A percentile compares a stretch with the other conserved stretches of the same genome.
Evolutionary conservation across 2,888 invertebrate species (phyloP).

Genomic region (Trissoscelio sp.): DNA sequence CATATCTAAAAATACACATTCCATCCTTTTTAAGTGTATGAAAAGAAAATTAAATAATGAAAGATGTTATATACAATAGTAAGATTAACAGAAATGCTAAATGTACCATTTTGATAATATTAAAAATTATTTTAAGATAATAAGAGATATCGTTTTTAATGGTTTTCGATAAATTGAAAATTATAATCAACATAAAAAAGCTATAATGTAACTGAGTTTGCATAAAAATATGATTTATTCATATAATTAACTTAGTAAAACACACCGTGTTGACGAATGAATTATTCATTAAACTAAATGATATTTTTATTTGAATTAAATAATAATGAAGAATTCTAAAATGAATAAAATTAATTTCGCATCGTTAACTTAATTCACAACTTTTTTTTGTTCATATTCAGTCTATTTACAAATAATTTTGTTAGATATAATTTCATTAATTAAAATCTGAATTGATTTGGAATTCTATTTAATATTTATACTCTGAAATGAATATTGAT

Average conservation of each 20-base stretch:
- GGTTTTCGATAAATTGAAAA: background rate
- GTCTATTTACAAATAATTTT: too few species aligned
- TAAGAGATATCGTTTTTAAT: background rate
- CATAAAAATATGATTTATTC: conserved; percentile 22
- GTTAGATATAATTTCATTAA: too few species aligned
- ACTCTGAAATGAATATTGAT: too few species aligned
- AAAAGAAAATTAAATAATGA: conserved; percentile 13
- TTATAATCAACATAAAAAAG: background rate
- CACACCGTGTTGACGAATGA: conserved; percentile 8
- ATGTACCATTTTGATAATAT: conserved; percentile 10
- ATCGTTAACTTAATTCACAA: conserved; percentile 1
- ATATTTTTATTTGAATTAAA: conserved; percentile 13
- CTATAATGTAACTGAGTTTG: background rate
- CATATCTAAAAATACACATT: conserved; percentile 14
- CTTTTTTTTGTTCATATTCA: background rate
- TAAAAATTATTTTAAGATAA: background rate
- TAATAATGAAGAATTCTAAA: background rate
- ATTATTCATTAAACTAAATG: conserved; percentile 22
- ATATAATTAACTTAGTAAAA: conserved; percentile 9
- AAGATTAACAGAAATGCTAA: conserved; percentile 12
- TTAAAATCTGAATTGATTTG: too few species aligned
- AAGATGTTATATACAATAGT: conserved; percentile 2
- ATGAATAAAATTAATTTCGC: conserved; percentile 5
- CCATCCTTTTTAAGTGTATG: background rate
- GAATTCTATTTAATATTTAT: too few species aligned